phyloP scores from a whole-genome alignment of 2,888 invertebrate species.

The Stenurella melanura region DNA sequence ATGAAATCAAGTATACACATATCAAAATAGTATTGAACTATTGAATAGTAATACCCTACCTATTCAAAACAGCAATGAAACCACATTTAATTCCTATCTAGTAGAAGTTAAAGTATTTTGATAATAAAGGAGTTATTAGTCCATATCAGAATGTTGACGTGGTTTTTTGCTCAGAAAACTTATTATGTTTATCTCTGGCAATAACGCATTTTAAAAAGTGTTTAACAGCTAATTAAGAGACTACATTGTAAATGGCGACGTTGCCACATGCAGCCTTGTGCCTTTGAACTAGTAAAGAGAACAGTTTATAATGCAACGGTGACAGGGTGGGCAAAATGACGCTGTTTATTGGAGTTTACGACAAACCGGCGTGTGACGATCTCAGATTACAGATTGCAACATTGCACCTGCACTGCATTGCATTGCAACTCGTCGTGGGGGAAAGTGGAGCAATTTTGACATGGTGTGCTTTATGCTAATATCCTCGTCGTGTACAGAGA shows the following conservation, averaged over 20 bases:
- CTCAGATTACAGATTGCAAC: slow-evolving; percentile 41
- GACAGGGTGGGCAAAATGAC: slow-evolving; percentile 28
- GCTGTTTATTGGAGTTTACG: slow-evolving; percentile 31
- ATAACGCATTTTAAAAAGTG: slow-evolving; percentile 17
- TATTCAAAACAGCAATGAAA: too few relatives aligned
- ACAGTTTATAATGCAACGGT: slow-evolving; percentile 15
- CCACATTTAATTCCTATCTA: too few relatives aligned
- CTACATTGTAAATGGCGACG: slow-evolving; percentile 19
- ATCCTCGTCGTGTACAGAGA: too few relatives aligned
- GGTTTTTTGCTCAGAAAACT: neutral
- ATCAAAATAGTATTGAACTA: too few relatives aligned
- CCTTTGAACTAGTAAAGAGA: slow-evolving; percentile 2
- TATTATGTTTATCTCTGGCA: neutral
- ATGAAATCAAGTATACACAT: too few relatives aligned
- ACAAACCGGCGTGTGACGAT: slow-evolving; percentile 24
- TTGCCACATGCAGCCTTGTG: slow-evolving; percentile 16
- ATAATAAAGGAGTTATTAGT: neutral
- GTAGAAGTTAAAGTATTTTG: neutral
- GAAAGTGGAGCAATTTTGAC: neutral
- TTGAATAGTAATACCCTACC: too few relatives aligned
- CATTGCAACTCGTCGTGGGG: slow-evolving; percentile 1
- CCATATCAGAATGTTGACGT: neutral
- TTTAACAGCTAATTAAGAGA: slow-evolving; percentile 28
- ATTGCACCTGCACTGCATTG: slow-evolving; percentile 39
- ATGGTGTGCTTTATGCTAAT: too few relatives aligned